Percentiles rank a stretch among this genome's conserved stretches.
Conservation (phyloP, 2,113 vertebrate genomes). For the Equus przewalskii region DNA sequence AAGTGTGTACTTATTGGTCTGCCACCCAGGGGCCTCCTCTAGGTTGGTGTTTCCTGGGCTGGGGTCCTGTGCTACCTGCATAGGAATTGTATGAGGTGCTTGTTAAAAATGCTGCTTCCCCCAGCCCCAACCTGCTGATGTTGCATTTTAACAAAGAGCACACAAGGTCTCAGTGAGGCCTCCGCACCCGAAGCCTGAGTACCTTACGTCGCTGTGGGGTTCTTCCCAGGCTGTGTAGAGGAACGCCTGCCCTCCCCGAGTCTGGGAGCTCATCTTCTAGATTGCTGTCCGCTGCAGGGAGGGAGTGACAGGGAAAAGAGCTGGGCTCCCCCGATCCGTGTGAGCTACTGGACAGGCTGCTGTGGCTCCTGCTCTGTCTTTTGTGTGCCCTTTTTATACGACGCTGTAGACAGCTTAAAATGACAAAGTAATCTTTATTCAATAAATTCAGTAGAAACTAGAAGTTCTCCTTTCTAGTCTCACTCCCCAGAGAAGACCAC, state of each 20-base stretch:
- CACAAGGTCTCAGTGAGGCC: background rate
- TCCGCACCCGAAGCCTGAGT: background rate
- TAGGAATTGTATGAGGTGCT: background rate
- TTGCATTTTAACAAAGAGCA: background rate
- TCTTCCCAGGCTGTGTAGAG: background rate
- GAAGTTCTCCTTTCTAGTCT: background rate
- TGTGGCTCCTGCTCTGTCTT: background rate
- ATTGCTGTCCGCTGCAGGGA: accelerated
- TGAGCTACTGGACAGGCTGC: background rate
- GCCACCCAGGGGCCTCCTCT: background rate
- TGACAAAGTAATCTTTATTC: background rate
- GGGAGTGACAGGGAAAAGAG: background rate
- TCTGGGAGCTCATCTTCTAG: background rate
- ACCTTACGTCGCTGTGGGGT: background rate
- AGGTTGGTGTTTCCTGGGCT: background rate
- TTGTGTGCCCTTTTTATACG: too few relatives aligned
- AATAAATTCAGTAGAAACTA: background rate
- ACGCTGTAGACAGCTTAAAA: background rate
- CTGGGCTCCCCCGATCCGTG: background rate
- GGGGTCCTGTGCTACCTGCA: background rate
- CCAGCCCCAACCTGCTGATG: background rate
- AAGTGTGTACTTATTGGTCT: background rate
- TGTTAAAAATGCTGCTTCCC: background rate
- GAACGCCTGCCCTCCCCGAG: background rate
- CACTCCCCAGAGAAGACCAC: background rate